phyloP scores from a whole-genome alignment of 2,797 vertebrate species.

The Coreius guichenoti region DNA sequence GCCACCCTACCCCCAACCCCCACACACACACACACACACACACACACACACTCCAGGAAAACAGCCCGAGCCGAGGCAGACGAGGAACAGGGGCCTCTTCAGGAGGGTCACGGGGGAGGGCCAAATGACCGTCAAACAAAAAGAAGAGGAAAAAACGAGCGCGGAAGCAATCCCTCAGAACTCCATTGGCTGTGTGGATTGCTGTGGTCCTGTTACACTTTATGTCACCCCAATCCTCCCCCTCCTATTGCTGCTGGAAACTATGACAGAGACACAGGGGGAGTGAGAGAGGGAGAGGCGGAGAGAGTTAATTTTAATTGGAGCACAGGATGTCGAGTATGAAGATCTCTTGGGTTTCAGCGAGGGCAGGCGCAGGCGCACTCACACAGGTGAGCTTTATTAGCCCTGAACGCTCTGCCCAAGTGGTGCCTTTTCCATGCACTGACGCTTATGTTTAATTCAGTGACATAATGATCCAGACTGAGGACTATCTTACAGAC shows the following conservation, averaged over 20 bases:
- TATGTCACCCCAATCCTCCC: constrained; percentile 55
- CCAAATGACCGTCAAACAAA: constrained; percentile 68
- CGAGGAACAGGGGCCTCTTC: constrained; percentile 77
- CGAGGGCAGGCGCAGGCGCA: constrained; percentile 38
- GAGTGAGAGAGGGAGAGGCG: constrained; percentile 31
- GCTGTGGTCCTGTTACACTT: constrained; percentile 78
- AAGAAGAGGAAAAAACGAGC: constrained; percentile 66
- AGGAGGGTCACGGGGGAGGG: constrained; percentile 81
- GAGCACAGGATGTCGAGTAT: constrained; percentile 59
- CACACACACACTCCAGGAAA: constrained; percentile 77
- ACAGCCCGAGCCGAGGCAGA: constrained; percentile 77
- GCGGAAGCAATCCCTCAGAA: constrained; percentile 73
- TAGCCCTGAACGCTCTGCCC: constrained; percentile 13
- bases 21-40: constrained; percentile 60
- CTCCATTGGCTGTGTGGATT: constrained; percentile 75
- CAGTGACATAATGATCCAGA: constrained; percentile 15
- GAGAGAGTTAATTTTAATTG: constrained; percentile 61
- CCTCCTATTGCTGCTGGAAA: constrained; percentile 75
- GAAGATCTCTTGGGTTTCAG: constrained; percentile 59
- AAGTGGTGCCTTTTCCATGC: not conserved
- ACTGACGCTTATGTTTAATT: constrained; percentile 32
- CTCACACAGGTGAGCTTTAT: constrained; percentile 61
- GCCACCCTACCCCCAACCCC: constrained; percentile 68
- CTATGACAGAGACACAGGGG: constrained; percentile 74
- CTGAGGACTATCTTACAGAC: not conserved